These are phyloP conservation scores for Heteromyza rotundicornis DNA, from an alignment of 2,888 invertebrate genomes.

Conservation along the genomic window DNA sequence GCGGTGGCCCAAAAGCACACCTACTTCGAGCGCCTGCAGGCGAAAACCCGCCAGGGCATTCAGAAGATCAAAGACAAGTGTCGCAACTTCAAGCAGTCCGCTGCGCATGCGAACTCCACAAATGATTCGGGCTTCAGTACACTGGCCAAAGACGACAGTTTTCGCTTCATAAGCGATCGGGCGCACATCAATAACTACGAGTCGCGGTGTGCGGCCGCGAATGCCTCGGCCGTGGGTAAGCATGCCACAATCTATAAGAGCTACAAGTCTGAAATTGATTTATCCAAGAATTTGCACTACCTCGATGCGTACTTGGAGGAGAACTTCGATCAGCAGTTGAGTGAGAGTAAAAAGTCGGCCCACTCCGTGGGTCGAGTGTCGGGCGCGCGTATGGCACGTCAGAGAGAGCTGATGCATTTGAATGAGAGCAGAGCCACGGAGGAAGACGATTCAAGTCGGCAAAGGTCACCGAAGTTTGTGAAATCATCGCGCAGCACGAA, in stretches of 20 bases:
- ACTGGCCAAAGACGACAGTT: constrained; percentile 56
- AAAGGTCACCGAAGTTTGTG: background rate
- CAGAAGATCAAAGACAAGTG: constrained; percentile 60
- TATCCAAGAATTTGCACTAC: constrained; percentile 61
- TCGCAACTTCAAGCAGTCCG: constrained; percentile 49
- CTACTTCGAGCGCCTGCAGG: constrained; percentile 59
- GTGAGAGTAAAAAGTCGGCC: constrained; percentile 45
- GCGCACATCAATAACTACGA: constrained; percentile 57
- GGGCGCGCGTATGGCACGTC: constrained; percentile 38
- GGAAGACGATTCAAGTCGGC: background rate
- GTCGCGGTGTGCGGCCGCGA: constrained; percentile 47
- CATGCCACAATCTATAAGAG: constrained; percentile 60
- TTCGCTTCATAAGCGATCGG: constrained; percentile 57
- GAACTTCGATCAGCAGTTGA: constrained; percentile 57
- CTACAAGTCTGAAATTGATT: constrained; percentile 62
- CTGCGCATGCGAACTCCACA: too few species aligned
- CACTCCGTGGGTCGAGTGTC: constrained; percentile 54
- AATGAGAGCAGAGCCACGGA: constrained; percentile 15
- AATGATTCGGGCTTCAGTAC: constrained; percentile 50
- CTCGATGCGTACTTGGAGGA: constrained; percentile 61
- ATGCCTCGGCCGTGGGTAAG: constrained; percentile 38
- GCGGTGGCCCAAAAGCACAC: constrained; percentile 36
- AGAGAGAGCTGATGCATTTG: constrained; percentile 25
- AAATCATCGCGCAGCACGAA: background rate
- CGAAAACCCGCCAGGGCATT: constrained; percentile 58